Base-by-base conservation (phyloP, 37 sponge, comb jelly and placozoan species). In the Aphrocallistes beatrix region DNA sequence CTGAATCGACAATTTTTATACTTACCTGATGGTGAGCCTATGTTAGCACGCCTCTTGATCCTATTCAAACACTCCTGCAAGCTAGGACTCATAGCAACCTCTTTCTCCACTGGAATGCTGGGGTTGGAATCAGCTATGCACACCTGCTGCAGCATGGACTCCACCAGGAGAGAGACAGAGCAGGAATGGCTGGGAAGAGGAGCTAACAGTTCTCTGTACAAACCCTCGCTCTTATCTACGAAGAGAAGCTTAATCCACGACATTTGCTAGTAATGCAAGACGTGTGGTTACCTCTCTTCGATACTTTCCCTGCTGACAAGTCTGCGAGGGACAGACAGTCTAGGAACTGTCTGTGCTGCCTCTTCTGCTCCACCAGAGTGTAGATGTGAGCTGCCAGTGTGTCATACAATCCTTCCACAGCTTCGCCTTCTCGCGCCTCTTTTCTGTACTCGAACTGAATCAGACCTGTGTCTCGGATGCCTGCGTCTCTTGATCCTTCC, bases 31-130 rank as follows among this genome's bases (percentile, higher is more conserved):
- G 45, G 6, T 6, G 10, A 3, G 3, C 75, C 75, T 19, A 60
- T 60, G 34, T 60, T 60, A 60, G 75, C 32, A 25, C 34, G 10
- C 75, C 34, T 19, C n/a, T 60, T 60, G 21, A 60, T 60, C n/a
- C 75, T 60, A 60, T 60, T 60, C 75, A 60, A 60, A 60, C 75
- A 25, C 75, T 60, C 75, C 21, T 60, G 75, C 75, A 60, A 3
- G 6, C 17, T 30, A 25, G 75, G 25, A 60, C 75, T 60, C 75
- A 6, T 60, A 3, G 1, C 34, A 1, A 25, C 17, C n/a, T 30
- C 75, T 13, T 25, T 60, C 6, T 60, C 75, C n/a, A 28, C 34
- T 3, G 28, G 10, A 1, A 28, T 19, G 6, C 10, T 30, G 6
- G 10, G 75, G 6, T 19, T 60, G 34, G n/a, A 19, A 13, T 60